Evolutionary conservation across 2,113 vertebrate genomes (phyloP).

Genomic region (Toxostoma redivivum): DNA sequence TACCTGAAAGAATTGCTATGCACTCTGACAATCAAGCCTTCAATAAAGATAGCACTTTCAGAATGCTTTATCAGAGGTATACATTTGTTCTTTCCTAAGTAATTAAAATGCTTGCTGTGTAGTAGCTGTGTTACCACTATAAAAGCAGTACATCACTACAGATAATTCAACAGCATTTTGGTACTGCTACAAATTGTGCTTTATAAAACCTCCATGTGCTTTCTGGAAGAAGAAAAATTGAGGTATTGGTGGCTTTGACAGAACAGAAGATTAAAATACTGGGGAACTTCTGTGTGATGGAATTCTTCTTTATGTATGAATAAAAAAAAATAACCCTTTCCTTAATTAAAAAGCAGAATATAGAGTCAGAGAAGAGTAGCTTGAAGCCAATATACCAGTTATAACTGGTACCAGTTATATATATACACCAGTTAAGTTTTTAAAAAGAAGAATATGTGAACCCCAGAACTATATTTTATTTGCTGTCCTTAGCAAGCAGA

Average conservation of each 20-base stretch:
- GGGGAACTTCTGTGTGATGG: background rate
- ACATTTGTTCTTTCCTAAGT: background rate
- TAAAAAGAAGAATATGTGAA: background rate
- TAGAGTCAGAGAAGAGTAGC: background rate
- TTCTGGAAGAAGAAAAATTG: background rate
- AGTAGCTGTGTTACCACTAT: background rate
- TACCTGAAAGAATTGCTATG: constrained; percentile 98
- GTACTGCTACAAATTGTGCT: background rate
- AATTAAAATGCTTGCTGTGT: background rate
- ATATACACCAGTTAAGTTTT: background rate
- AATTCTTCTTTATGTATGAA: background rate
- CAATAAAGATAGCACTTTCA: constrained; percentile 91
- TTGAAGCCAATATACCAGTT: background rate
- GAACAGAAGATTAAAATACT: background rate
- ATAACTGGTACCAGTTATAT: background rate
- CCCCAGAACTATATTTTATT: background rate
- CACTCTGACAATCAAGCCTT: constrained; percentile 98
- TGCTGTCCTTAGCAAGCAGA: background rate
- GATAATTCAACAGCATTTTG: background rate
- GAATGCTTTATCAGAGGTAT: constrained; percentile 97
- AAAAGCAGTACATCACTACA: background rate
- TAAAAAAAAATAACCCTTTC: background rate
- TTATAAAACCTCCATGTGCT: background rate
- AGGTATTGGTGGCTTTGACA: background rate
- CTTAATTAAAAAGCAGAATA: background rate